phyloP scores from a whole-genome alignment of 1,140 invertebrate species.

The Polypedilum vanderplanki region DNA sequence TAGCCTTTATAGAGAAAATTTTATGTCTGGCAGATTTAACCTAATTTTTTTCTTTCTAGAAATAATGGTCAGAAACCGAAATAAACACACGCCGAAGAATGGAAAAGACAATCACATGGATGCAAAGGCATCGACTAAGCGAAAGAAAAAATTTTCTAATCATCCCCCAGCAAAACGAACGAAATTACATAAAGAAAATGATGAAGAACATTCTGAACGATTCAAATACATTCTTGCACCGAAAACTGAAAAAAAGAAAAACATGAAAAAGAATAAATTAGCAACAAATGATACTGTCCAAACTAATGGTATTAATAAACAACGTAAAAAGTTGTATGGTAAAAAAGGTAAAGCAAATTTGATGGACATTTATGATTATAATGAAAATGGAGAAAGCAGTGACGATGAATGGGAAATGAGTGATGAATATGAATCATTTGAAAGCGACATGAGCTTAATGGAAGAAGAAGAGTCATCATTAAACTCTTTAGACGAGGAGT shows the following conservation, averaged over 20 bases:
- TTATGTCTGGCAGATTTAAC: slow-evolving; percentile 8
- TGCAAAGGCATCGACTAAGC: too few relatives aligned
- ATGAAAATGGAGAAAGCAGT: background rate
- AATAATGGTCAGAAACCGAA: background rate
- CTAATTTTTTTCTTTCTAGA: background rate
- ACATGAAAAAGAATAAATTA: background rate
- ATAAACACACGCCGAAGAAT: background rate
- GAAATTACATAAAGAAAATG: background rate
- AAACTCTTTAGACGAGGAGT: background rate
- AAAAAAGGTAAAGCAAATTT: background rate
- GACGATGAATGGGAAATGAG: background rate
- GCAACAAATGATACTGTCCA: background rate
- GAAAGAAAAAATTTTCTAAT: too few relatives aligned
- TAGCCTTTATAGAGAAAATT: background rate
- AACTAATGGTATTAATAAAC: background rate
- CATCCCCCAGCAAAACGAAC: background rate
- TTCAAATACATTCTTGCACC: background rate
- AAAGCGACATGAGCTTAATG: background rate
- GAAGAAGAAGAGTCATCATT: background rate
- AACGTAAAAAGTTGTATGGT: background rate
- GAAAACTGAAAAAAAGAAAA: background rate
- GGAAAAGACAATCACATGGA: too few relatives aligned
- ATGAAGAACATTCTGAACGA: background rate
- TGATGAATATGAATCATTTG: background rate
- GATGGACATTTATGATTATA: background rate